These are phyloP conservation scores for Esperia sulphurella DNA, from an alignment of 2,888 invertebrate genomes.

Conservation along the genomic window DNA sequence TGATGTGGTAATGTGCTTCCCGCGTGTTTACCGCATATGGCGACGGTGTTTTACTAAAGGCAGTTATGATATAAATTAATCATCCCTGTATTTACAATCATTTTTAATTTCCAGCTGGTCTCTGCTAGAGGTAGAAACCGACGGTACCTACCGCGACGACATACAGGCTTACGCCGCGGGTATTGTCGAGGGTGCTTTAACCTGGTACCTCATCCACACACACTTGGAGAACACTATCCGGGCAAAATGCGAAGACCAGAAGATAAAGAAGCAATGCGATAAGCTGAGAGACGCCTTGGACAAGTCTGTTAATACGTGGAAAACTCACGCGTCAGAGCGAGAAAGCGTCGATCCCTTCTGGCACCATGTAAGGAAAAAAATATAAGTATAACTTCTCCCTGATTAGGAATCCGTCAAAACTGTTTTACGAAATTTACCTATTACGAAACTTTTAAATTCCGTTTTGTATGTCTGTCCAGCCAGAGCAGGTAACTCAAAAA, in stretches of 20 bases:
- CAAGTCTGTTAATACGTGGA: conserved; percentile 81
- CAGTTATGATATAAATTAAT: too few species aligned
- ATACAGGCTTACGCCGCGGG: conserved; percentile 94
- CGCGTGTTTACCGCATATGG: too few species aligned
- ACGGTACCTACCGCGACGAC: conserved; percentile 84
- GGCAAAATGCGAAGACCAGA: conserved; percentile 70
- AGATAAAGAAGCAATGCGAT: conserved; percentile 79
- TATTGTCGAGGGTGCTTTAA: conserved; percentile 88
- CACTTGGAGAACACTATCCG: conserved; percentile 86
- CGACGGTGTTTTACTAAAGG: too few species aligned
- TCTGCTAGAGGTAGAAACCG: conserved; percentile 88
- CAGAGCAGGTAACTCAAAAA: too few species aligned
- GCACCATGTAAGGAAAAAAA: conserved; percentile 84
- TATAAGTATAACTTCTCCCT: not conserved
- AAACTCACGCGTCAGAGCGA: conserved; percentile 74
- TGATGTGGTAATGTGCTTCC: too few species aligned
- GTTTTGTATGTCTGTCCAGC: too few species aligned
- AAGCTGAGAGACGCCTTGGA: conserved; percentile 82
- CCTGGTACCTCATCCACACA: conserved; percentile 88
- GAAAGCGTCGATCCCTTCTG: conserved; percentile 83
- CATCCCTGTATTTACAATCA: not conserved
- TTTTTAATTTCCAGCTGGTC: conserved; percentile 83
- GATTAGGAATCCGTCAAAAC: not conserved
- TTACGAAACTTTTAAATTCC: too few species aligned
- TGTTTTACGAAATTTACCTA: too few species aligned